phyloP scores from a whole-genome alignment of 2,113 vertebrate species.

The Vicugna pacos region DNA sequence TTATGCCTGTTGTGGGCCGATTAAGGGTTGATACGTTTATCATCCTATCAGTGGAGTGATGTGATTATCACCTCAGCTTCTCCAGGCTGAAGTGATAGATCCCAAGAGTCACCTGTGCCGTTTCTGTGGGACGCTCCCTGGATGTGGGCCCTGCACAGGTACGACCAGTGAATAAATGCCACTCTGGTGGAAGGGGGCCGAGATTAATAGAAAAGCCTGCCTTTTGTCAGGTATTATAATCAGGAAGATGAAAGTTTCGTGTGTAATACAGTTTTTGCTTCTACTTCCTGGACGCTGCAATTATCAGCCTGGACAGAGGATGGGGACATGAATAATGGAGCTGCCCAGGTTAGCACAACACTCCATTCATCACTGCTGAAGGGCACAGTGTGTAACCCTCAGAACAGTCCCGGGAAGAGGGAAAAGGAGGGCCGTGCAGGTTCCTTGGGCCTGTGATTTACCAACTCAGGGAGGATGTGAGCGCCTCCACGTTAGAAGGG shows the following conservation, averaged over 20 bases:
- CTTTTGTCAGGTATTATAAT: conserved; percentile 69
- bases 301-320: conserved; percentile 59
- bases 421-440: background rate
- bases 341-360: conserved; percentile 47
- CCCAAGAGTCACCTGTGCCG: conserved; percentile 44
- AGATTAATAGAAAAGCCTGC: conserved; percentile 70
- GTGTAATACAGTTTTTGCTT: conserved; percentile 62
- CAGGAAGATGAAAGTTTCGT: conserved; percentile 68
- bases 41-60: conserved; percentile 61
- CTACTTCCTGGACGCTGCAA: conserved; percentile 68
- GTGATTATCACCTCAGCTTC: conserved; percentile 69
- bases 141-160: background rate
- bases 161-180: conserved; percentile 40
- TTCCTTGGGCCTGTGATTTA: background rate
- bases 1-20: conserved; percentile 35
- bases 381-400: conserved; percentile 51
- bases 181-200: conserved; percentile 35
- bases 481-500: background rate
- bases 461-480: accelerated
- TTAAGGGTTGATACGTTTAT: conserved; percentile 6
- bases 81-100: conserved; percentile 62
- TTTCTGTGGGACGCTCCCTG: conserved; percentile 53
- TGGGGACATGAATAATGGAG: conserved; percentile 16
- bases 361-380: conserved; percentile 68
- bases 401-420: background rate